A percentile compares a stretch with the other conserved stretches of the same genome.
phyloP scores from a whole-genome alignment of 2,113 vertebrate genomes.

The Pandion haliaetus region DNA sequence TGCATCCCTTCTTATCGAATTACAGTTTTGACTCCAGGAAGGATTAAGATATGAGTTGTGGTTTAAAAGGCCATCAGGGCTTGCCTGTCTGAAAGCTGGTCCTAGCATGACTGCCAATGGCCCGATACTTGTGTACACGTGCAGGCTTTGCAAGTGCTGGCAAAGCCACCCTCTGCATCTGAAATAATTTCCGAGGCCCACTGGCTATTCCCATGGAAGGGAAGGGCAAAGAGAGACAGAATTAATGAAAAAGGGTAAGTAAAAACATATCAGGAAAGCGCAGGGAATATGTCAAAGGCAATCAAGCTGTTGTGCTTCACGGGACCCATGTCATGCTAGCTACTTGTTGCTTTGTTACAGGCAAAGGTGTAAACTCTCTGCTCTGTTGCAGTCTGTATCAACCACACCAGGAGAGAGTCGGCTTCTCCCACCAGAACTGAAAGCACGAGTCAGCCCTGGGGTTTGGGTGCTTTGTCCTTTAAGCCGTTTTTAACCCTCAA shows the following conservation, averaged over 20 bases:
- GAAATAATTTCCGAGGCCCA: not conserved
- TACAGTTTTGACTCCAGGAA: not conserved
- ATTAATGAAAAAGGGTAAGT: not conserved
- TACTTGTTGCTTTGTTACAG: not conserved
- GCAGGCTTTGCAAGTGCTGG: not conserved
- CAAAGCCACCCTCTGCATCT: not conserved
- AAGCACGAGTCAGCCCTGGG: not conserved
- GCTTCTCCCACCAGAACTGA: not conserved
- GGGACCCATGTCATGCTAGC: not conserved
- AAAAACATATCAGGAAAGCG: not conserved
- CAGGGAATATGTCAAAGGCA: not conserved
- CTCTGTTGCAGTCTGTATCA: not conserved
- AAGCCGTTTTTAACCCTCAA: not conserved
- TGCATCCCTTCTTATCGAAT: not conserved
- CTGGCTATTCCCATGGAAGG: not conserved
- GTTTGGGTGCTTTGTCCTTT: not conserved
- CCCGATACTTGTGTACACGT: rapidly evolving
- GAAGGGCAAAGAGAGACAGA: not conserved
- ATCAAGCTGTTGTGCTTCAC: not conserved
- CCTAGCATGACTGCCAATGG: not conserved
- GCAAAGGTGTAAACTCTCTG: not conserved
- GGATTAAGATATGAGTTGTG: not conserved
- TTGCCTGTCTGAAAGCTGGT: not conserved
- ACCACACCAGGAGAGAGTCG: not conserved
- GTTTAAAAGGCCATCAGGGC: not conserved